Evolutionary conservation across 2,797 vertebrate species (phyloP).

Genomic region (Psittacula derbiana): DNA sequence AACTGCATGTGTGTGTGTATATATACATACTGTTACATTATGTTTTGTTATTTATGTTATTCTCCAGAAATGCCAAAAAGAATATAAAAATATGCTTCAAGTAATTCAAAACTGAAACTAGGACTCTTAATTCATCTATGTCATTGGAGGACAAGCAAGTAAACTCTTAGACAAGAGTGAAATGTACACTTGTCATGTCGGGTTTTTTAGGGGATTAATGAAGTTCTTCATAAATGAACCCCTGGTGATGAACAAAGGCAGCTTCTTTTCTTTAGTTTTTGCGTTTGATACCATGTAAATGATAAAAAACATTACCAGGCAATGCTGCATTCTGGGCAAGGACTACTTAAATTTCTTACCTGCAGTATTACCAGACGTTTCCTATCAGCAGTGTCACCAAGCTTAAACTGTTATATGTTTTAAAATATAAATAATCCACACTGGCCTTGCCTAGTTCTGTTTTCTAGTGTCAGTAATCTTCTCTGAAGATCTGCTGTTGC

Average conservation of each 20-base stretch:
- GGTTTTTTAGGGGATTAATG: not conserved
- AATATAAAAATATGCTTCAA: constrained; percentile 1
- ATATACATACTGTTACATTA: not conserved
- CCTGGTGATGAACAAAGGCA: not conserved
- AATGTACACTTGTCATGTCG: not conserved
- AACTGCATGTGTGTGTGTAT: not conserved
- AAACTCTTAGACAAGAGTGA: not conserved
- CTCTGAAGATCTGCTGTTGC: not conserved
- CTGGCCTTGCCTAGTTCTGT: not conserved
- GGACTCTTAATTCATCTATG: not conserved
- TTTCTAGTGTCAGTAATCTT: not conserved
- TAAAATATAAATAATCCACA: not conserved
- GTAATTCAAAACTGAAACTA: constrained; percentile 21
- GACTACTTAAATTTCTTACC: not conserved
- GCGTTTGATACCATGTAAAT: not conserved
- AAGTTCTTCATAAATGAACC: not conserved
- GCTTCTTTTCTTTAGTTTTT: not conserved
- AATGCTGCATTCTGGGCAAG: not conserved
- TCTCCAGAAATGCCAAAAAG: not conserved
- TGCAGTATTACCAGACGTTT: not conserved
- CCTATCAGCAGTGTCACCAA: not conserved
- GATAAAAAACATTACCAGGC: not conserved
- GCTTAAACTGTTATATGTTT: not conserved
- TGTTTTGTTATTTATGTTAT: not conserved
- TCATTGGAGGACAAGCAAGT: constrained; percentile 35